A percentile compares a stretch with the other conserved stretches of the same genome.
Conservation (phyloP, 2,113 vertebrate genomes). For the Oreocharis arfaki region DNA sequence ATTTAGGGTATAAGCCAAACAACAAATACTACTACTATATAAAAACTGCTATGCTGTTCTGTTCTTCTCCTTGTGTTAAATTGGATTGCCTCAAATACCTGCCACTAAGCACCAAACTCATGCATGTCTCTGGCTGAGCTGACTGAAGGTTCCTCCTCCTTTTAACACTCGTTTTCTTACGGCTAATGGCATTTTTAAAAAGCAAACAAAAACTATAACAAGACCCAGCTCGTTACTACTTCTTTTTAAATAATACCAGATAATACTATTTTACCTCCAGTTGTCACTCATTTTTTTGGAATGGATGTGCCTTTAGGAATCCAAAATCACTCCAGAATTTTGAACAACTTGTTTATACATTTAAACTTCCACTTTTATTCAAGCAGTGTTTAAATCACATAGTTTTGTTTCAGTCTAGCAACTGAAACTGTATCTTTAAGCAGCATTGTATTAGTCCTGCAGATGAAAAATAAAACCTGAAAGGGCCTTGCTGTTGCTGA, state of each 20-base stretch:
- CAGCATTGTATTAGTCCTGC: background rate
- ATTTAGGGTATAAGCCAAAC: background rate
- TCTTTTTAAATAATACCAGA: background rate
- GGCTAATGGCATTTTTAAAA: background rate
- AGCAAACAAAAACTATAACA: background rate
- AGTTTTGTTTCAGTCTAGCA: background rate
- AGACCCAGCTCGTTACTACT: fast-evolving
- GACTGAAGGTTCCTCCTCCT: background rate
- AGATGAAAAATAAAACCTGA: background rate
- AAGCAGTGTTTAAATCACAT: background rate
- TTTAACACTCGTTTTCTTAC: background rate
- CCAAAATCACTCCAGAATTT: background rate
- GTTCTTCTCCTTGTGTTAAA: background rate
- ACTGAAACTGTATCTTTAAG: background rate
- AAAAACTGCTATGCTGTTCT: background rate
- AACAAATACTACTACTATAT: background rate
- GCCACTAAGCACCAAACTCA: background rate
- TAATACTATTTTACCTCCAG: background rate
- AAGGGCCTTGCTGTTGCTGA: background rate
- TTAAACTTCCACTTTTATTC: background rate
- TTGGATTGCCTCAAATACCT: background rate
- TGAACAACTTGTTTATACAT: background rate
- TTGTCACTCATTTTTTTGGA: fast-evolving
- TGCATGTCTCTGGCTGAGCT: background rate
- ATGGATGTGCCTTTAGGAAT: background rate